A percentile compares a stretch with the other conserved stretches of the same genome.
These are phyloP conservation scores for Forbesichthys agassizii DNA, from an alignment of 2,113 vertebrate genomes.

Conservation along the genomic window DNA sequence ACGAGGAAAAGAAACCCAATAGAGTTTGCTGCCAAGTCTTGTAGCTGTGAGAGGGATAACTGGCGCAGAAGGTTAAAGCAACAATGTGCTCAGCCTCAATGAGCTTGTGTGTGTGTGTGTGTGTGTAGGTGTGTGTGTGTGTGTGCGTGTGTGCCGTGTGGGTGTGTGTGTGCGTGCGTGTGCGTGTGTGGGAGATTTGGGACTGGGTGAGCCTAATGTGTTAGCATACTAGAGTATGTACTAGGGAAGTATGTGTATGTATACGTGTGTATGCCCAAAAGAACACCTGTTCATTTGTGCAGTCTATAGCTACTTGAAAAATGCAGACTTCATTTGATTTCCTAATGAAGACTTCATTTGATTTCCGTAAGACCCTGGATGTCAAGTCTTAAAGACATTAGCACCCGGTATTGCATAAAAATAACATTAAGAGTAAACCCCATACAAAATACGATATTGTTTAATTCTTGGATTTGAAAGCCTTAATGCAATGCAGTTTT, in stretches of 20 bases:
- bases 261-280: slow-evolving; percentile 58
- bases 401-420: slow-evolving; percentile 22
- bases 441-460: slow-evolving; percentile 57
- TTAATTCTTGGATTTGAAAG: slow-evolving; percentile 45
- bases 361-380: slow-evolving; percentile 63
- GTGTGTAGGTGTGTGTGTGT: neutral
- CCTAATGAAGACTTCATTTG: slow-evolving; percentile 53
- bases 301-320: slow-evolving; percentile 36
- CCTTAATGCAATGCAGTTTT: slow-evolving; percentile 29
- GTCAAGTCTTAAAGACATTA: slow-evolving; percentile 33
- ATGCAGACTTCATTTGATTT: slow-evolving; percentile 55
- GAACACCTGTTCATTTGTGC: slow-evolving; percentile 71
- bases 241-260: slow-evolving; percentile 17
- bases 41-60: slow-evolving; percentile 74
- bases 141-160: slow-evolving; percentile 20
- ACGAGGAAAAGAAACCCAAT: slow-evolving; percentile 73
- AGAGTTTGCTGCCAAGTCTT: slow-evolving; percentile 72
- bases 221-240: neutral
- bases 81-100: slow-evolving; percentile 75
- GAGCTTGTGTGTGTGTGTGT: slow-evolving; percentile 63
- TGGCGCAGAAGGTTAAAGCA: slow-evolving; percentile 76
- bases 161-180: neutral
- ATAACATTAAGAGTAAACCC: slow-evolving; percentile 9
- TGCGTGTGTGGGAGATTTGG: neutral
- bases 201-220: neutral